Evolutionary conservation across 2,888 invertebrate species (phyloP), one percentile per base, ranked within the genome.

Genomic region (Agonopterix subpropinquella): DNA sequence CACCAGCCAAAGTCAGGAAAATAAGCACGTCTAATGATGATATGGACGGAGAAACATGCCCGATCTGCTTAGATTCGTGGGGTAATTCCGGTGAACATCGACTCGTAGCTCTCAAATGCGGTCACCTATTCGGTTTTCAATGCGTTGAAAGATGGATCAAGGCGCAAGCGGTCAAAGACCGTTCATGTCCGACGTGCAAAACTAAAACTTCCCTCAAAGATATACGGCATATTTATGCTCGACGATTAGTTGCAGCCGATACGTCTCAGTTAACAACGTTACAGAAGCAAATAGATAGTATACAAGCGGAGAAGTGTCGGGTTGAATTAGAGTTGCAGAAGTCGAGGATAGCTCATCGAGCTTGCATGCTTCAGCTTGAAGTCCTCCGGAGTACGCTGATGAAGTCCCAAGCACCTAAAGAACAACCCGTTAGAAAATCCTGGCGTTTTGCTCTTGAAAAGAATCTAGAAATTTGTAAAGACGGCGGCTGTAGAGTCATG

Each of bases 61-160:
- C 96, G 0, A 97, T 98, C 56, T 98, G 98, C 70, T 89, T 97
- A 55, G 98, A 98, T 49, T 80, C 90, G 2, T 98, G 97, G 96
- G 95, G 94, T 3, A 96, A 93, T 70, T 91, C 93, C 0, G 98
- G 98, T 0, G 91, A 91, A 0, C 98, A 98, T 74, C 89, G 97
- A 47, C 81, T 98, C 2, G 94, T 94, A n/a, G 93, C 96, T 0
- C 80, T 98, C 8, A 93, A 93, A 67, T 98, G 98, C 77, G 98
- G 98, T 0, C 98, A 98, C 80, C 79, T 98, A 7, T 98, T 97
- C 77, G 98, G 98, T 0, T 81, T 92, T 0, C 89, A 90, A 11
- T 98, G 98, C 70, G 93, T 97, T 8, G 81, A 90, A 47, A 89
- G 92, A 37, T 97, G 96, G 96, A 75, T 96, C 4, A 86, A 81